Base-by-base conservation (phyloP, 2,797 vertebrate species). In the Chelidonichthys spinosus region DNA sequence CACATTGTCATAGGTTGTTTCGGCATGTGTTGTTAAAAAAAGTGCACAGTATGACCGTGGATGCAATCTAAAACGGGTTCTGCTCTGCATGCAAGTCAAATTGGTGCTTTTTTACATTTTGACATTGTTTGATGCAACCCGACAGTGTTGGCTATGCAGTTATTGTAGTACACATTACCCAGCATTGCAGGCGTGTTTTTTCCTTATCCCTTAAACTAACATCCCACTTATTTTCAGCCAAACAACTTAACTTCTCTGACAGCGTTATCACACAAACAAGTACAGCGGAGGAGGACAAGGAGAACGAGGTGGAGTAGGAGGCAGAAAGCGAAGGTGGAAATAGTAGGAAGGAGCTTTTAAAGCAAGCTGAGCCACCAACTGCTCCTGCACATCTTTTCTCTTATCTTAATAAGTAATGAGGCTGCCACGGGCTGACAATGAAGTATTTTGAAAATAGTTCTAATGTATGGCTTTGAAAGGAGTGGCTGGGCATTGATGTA, bases 361-460 rank as follows among this genome's bases (percentile, higher is more conserved):
- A 95, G 94, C 93, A 93, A 95, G 94, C 94, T 87, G 93, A 95
- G 95, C 94, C 93, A 93, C 96, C 94, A 93, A 95, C 96, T 94
- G 95, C 95, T 96, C 85, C 79, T 87, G 92, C 94, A 95, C 95
- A 96, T 96, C 95, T 95, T 90, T 96, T 95, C 94, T 95, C 96
- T 98, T 99, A 99, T 98, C 97, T 98, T 97, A 97, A 97, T 99
- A 99, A 99, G 95, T 98, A 98, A 99, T 98, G 97, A 98, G 96
- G 92, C 95, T 98, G 97, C 97, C 97, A 97, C 94, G 83, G 96
- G 96, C 97, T 98, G 98, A 98, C 97, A 99, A 95, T 98, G 97
- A 99, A 97, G 97, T 97, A 99, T 98, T 99, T 97, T 98, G 96
- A 97, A 97, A 98, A 98, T 97, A 97, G 96, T 98, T 98, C 96